Evolutionary conservation across 2,797 vertebrate genomes (phyloP), one percentile per base, ranked within the genome.

Genomic region (Acanthornis magna): DNA sequence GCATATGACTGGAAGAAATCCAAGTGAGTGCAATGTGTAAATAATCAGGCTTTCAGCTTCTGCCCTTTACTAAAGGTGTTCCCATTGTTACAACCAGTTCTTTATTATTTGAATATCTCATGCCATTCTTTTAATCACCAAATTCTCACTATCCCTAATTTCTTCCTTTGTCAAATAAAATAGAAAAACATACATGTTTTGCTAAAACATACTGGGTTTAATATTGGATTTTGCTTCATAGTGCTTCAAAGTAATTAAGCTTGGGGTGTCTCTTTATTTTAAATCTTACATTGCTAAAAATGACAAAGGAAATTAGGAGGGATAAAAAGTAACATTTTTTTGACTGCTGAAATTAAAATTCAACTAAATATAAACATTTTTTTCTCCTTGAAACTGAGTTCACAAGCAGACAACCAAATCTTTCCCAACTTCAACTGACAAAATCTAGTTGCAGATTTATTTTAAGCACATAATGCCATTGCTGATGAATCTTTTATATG

Each of bases 401-500:
- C 36, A 16, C 65, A 72, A 85, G 45, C 43, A 89, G 61, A 83
- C 40, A 83, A 34, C 8, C 18, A 89, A 65, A 54, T 88, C 32
- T 89, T 77, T 85, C 68, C 65, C 40, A 63, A 21, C 4, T 88
- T 71, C 22, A 58, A 16, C 34, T 48, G 48, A 71, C 20, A 71
- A 67, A 72, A 54, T 80, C 68, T 88, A 72, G 62, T 26, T 51
- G 30, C 17, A 72, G 40, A 34, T 93, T 91, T 95, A 85, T 96
- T 93, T 93, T 88, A 73, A 94, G 73, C 38, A 78, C 61, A 30
- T 42, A 72, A 25, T 42, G 43, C 42, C 47, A 3, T 66, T 76
- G 47, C 50, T 85, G 58, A 91, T 93, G 21, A 89, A 91, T 89
- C n/a, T 88, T 96, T 94, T 70, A 83, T 85, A 14, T 89, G 79